These are phyloP conservation scores for Trimorus sp. DNA, from an alignment of 2,888 invertebrate species.

Conservation along the genomic window DNA sequence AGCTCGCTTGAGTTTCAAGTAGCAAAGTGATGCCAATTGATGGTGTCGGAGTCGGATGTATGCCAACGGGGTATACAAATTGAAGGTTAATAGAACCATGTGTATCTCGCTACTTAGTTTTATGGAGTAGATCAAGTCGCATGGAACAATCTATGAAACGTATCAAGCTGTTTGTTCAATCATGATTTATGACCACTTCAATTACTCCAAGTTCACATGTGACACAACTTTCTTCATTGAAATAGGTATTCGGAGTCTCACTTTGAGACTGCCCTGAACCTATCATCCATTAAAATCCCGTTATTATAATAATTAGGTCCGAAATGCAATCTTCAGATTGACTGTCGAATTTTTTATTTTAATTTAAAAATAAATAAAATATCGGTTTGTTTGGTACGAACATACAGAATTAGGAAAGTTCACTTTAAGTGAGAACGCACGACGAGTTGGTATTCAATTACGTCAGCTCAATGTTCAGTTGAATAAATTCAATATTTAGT, in stretches of 20 bases:
- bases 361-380: no score
- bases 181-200: slow-evolving; percentile 53
- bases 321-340: no score
- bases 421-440: no score
- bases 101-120: slow-evolving; percentile 42
- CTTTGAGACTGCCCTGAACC: no score
- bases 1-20: slow-evolving; percentile 20
- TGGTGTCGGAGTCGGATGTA: slow-evolving; percentile 29
- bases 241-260: neutral
- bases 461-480: no score
- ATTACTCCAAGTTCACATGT: slow-evolving; percentile 30
- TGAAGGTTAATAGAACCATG: slow-evolving; percentile 57
- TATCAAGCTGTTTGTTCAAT: slow-evolving; percentile 55
- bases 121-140: slow-evolving; percentile 52
- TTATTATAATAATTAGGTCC: no score
- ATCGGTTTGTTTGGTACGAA: no score
- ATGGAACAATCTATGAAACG: slow-evolving; percentile 59
- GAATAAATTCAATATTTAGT: no score
- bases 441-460: no score
- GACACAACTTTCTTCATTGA: slow-evolving; percentile 37
- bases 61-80: slow-evolving; percentile 50
- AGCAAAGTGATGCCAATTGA: slow-evolving; percentile 45
- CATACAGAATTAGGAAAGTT: no score
- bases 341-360: no score
- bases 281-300: no score